These are phyloP conservation scores for Cyprinus carpio DNA, from an alignment of 2,113 vertebrate genomes.

Conservation along the genomic window DNA sequence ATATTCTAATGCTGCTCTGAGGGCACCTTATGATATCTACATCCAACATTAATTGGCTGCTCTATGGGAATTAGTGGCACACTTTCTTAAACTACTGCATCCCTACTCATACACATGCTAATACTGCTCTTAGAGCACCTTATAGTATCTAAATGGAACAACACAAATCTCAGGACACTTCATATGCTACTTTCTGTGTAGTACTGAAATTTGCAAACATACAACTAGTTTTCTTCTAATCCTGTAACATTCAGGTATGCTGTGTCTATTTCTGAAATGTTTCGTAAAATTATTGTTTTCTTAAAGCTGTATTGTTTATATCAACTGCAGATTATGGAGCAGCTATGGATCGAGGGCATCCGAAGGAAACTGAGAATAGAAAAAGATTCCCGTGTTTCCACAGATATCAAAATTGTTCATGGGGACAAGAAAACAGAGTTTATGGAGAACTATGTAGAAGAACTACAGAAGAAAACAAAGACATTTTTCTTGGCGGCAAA, in stretches of 20 bases:
- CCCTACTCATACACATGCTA: neutral
- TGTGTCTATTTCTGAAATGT: slow-evolving; percentile 35
- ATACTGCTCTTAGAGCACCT: too few relatives aligned
- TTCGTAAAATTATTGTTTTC: slow-evolving; percentile 39
- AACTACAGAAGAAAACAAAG: slow-evolving; percentile 23
- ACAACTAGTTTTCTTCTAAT: too few relatives aligned
- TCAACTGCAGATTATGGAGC: slow-evolving; percentile 22
- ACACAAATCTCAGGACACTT: too few relatives aligned
- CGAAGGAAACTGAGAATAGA: neutral
- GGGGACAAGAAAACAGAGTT: slow-evolving; percentile 1
- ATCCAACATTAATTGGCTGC: neutral
- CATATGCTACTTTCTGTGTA: neutral
- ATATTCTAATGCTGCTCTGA: neutral
- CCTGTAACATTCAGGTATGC: neutral
- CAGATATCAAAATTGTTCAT: slow-evolving; percentile 9
- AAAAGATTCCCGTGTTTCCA: neutral
- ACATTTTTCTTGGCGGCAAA: neutral
- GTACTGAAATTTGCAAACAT: neutral
- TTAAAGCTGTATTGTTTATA: neutral
- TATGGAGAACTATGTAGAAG: slow-evolving; percentile 19
- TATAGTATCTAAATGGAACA: too few relatives aligned
- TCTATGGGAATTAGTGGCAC: neutral
- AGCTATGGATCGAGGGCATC: slow-evolving; percentile 11
- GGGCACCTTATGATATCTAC: neutral
- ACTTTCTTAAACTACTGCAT: slow-evolving; percentile 6